Evolutionary conservation across 2,797 vertebrate species (phyloP).

Genomic region (Micrastur ruficollis): DNA sequence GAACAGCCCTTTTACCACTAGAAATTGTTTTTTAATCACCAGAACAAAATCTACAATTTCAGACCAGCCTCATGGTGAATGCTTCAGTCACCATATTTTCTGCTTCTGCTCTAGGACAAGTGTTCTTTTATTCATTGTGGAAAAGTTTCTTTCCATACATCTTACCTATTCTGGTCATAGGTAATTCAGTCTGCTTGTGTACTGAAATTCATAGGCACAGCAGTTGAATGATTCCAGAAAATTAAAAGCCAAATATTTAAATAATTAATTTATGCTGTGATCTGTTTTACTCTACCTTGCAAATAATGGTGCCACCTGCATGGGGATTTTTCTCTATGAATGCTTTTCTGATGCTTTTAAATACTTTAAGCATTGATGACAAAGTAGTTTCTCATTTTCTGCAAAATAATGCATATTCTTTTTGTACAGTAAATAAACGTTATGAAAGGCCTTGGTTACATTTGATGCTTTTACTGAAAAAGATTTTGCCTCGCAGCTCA

Average conservation of each 20-base stretch:
- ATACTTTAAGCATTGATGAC: not conserved
- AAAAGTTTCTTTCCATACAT: not conserved
- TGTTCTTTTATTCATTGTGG: not conserved
- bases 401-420: not conserved
- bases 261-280: not conserved
- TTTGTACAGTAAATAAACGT: not conserved
- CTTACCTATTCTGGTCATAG: not conserved
- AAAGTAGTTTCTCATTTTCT: not conserved
- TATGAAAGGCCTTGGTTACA: not conserved
- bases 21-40: not conserved
- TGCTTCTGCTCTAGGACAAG: not conserved
- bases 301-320: not conserved
- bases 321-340: not conserved
- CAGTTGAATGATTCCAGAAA: not conserved
- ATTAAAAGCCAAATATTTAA: not conserved
- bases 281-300: not conserved
- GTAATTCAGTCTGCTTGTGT: not conserved
- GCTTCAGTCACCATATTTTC: not conserved
- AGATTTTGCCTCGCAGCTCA: not conserved
- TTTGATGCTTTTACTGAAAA: not conserved
- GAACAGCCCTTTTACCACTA: not conserved
- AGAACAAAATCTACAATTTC: not conserved
- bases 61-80: not conserved
- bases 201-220: not conserved
- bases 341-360: not conserved